These are phyloP conservation scores for Artibeus jamaicensis DNA, from an alignment of 2,797 vertebrate species.

Conservation along the genomic window DNA sequence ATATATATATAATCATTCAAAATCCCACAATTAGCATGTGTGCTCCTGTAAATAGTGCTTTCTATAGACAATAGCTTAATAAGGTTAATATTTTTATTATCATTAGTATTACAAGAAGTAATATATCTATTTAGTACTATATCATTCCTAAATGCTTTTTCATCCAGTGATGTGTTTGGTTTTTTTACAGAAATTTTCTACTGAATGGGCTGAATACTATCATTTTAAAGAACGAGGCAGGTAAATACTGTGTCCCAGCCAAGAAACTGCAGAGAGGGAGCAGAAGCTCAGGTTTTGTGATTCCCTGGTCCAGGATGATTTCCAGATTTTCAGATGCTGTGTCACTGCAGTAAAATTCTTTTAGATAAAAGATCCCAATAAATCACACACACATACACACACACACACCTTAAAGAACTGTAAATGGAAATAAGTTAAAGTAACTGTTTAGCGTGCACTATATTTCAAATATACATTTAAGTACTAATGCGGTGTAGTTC, in stretches of 20 bases:
- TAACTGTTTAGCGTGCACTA: neutral
- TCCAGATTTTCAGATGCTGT: neutral
- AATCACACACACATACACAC: neutral
- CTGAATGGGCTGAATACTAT: neutral
- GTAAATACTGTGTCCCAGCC: neutral
- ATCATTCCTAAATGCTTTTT: neutral
- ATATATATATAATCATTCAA: neutral
- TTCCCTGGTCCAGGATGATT: neutral
- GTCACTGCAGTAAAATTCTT: neutral
- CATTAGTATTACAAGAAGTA: neutral
- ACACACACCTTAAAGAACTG: neutral
- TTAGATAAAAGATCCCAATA: neutral
- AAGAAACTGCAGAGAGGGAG: neutral
- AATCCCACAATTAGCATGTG: neutral
- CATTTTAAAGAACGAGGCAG: neutral
- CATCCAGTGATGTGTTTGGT: neutral
- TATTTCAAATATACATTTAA: neutral
- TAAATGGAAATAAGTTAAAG: neutral
- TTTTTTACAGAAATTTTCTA: neutral
- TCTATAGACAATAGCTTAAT: neutral
- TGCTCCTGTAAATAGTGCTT: rapidly evolving
- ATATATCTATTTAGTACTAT: neutral
- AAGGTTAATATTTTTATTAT: neutral
- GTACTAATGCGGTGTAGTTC: neutral
- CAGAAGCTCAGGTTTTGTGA: neutral